A percentile compares a stretch with the other conserved stretches of the same genome.
phyloP scores from a whole-genome alignment of 2,797 vertebrate genomes.

The Mormyrus hasselquistii region DNA sequence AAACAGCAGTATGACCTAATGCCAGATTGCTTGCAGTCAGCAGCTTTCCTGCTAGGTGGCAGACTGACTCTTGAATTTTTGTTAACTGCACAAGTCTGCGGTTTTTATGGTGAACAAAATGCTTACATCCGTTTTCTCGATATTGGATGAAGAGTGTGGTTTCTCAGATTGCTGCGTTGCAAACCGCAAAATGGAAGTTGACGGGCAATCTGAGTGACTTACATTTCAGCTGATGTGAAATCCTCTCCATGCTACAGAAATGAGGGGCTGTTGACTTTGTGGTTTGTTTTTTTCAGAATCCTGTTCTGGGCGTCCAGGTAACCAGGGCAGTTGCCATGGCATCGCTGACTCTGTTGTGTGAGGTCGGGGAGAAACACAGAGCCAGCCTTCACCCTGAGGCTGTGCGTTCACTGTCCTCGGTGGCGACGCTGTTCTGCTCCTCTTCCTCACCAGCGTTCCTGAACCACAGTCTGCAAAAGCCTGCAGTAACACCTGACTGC shows the following conservation, averaged over 20 bases:
- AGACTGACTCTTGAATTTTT: background rate
- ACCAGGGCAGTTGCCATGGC: slow-evolving; percentile 68
- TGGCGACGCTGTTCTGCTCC: slow-evolving; percentile 58
- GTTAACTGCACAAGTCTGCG: background rate
- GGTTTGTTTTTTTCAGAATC: slow-evolving; percentile 56
- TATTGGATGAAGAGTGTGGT: background rate
- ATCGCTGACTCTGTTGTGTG: slow-evolving; percentile 67
- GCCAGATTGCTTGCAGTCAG: background rate
- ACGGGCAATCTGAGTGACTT: background rate
- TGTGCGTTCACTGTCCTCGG: slow-evolving; percentile 47
- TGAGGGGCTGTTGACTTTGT: background rate
- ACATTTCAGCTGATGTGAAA: background rate
- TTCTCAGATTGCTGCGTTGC: background rate
- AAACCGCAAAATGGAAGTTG: background rate
- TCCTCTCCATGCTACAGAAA: background rate
- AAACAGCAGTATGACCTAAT: background rate
- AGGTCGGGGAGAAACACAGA: slow-evolving; percentile 47
- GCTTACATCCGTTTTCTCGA: background rate
- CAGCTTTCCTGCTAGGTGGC: background rate
- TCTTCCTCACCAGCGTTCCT: slow-evolving; percentile 44
- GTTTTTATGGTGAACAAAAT: background rate
- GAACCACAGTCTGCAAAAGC: slow-evolving; percentile 69
- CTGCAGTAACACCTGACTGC: slow-evolving; percentile 42
- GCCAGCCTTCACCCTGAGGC: slow-evolving; percentile 46
- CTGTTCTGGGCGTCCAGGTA: slow-evolving; percentile 65